These are phyloP conservation scores for Leptopilina clavipes DNA, from an alignment of 1,140 invertebrate genomes.

Conservation along the genomic window DNA sequence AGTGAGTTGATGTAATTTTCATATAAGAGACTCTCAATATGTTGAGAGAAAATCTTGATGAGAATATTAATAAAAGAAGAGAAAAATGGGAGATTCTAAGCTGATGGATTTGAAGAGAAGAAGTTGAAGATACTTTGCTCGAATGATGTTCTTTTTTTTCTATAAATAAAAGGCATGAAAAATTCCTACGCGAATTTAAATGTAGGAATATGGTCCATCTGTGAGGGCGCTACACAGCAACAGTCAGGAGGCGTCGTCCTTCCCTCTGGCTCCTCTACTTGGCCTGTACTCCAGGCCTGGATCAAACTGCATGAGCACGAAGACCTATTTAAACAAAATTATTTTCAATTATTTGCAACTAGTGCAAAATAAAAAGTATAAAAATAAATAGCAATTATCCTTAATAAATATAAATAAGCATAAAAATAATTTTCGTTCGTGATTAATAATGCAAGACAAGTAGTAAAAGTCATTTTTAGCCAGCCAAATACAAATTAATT, in stretches of 20 bases:
- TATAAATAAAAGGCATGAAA: conserved; percentile 56
- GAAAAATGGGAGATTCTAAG: too few species aligned
- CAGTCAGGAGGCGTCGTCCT: conserved; percentile 97
- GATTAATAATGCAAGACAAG: too few species aligned
- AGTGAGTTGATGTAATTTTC: neutral
- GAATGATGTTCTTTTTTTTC: conserved; percentile 45
- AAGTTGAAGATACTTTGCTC: conserved; percentile 49
- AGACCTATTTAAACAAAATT: conserved; percentile 80
- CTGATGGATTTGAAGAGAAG: conserved; percentile 18
- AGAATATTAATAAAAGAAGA: too few species aligned
- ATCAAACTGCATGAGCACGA: conserved; percentile 97
- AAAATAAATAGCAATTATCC: too few species aligned
- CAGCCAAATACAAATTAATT: too few species aligned
- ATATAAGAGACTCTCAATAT: too few species aligned
- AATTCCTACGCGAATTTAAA: conserved; percentile 71
- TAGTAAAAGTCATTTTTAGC: too few species aligned
- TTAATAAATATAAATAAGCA: too few species aligned
- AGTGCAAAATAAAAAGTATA: too few species aligned
- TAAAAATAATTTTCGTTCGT: too few species aligned
- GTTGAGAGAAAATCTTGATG: too few species aligned
- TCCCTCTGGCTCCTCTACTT: conserved; percentile 82
- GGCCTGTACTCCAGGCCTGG: conserved; percentile 96
- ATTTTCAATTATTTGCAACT: neutral
- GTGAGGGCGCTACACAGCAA: conserved; percentile 99
- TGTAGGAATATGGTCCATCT: conserved; percentile 88